A percentile compares a stretch with the other conserved stretches of the same genome.
Evolutionary conservation across 2,797 vertebrate species (phyloP).

Genomic region (Mastacembelus armatus): DNA sequence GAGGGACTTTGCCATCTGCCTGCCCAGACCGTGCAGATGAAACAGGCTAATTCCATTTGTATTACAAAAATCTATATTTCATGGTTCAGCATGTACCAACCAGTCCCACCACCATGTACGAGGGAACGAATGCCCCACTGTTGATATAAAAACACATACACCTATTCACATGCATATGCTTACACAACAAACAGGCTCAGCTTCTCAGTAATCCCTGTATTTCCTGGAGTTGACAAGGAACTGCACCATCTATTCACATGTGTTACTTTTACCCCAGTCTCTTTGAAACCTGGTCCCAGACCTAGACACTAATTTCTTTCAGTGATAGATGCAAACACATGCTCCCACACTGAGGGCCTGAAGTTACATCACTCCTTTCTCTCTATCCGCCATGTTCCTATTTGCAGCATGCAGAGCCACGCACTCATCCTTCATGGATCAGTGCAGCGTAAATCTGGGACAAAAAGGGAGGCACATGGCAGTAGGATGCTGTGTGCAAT

Average conservation of each 20-base stretch:
- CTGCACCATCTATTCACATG: slow-evolving; percentile 9
- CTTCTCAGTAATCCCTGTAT: slow-evolving; percentile 61
- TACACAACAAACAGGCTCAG: slow-evolving; percentile 65
- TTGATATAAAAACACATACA: slow-evolving; percentile 70
- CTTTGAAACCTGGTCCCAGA: slow-evolving; percentile 24
- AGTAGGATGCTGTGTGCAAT: slow-evolving; percentile 71
- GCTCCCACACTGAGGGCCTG: slow-evolving; percentile 3
- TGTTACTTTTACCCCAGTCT: slow-evolving; percentile 1
- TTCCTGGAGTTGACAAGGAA: slow-evolving; percentile 56
- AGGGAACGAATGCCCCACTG: slow-evolving; percentile 46
- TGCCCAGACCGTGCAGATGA: slow-evolving; percentile 23
- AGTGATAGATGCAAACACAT: slow-evolving; percentile 35
- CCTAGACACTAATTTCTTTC: slow-evolving; percentile 19
- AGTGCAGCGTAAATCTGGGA: slow-evolving; percentile 66
- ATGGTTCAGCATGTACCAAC: slow-evolving; percentile 28
- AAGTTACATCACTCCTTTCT: slow-evolving; percentile 23
- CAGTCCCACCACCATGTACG: slow-evolving; percentile 21
- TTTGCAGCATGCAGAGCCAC: slow-evolving; percentile 12
- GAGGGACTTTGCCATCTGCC: slow-evolving; percentile 55
- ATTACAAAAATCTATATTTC: not conserved
- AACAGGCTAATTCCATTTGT: slow-evolving; percentile 42
- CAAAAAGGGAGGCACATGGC: slow-evolving; percentile 66
- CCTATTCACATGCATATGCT: slow-evolving; percentile 36
- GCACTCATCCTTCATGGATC: slow-evolving; percentile 54
- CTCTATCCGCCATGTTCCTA: slow-evolving; percentile 2